Conservation (phyloP, 1,140 invertebrate genomes). For the Geopemphigus sp. region DNA sequence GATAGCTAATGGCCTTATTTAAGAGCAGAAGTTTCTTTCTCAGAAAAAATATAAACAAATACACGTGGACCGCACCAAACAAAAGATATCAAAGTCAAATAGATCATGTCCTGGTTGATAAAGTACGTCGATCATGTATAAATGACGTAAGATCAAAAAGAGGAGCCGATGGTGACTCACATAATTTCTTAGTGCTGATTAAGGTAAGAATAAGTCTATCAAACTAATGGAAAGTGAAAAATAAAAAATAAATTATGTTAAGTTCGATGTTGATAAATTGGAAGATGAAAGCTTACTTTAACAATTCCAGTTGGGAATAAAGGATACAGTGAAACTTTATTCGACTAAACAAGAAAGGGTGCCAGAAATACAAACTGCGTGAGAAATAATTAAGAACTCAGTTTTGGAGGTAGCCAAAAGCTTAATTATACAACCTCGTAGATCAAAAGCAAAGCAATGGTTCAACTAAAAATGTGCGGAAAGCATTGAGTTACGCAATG, state of each 20-base stretch:
- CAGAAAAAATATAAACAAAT: conserved; percentile 22
- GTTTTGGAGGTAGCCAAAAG: conserved; percentile 7
- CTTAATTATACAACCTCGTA: not conserved
- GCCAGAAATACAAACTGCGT: conserved; percentile 9
- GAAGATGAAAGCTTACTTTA: conserved; percentile 1
- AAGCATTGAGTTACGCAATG: conserved; percentile 21
- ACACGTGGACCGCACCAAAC: not conserved
- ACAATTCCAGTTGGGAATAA: not conserved
- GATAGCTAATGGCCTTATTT: conserved; percentile 4
- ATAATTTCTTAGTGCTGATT: conserved; percentile 25
- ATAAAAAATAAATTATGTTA: not conserved
- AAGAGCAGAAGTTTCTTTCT: conserved; percentile 12
- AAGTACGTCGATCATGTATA: conserved; percentile 2
- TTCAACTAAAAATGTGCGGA: conserved; percentile 37
- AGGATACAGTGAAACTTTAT: not conserved
- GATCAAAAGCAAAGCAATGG: not conserved
- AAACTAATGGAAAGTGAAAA: conserved; percentile 24
- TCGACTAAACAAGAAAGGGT: not conserved
- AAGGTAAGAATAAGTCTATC: conserved; percentile 4
- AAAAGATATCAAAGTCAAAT: conserved; percentile 13
- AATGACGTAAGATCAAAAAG: conserved; percentile 17
- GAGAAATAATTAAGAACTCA: conserved; percentile 28
- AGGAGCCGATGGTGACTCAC: not conserved
- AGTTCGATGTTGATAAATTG: conserved; percentile 22
- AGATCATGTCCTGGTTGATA: conserved; percentile 20